Base-by-base conservation (phyloP, 2,113 vertebrate genomes). In the Actenoides hombroni region DNA sequence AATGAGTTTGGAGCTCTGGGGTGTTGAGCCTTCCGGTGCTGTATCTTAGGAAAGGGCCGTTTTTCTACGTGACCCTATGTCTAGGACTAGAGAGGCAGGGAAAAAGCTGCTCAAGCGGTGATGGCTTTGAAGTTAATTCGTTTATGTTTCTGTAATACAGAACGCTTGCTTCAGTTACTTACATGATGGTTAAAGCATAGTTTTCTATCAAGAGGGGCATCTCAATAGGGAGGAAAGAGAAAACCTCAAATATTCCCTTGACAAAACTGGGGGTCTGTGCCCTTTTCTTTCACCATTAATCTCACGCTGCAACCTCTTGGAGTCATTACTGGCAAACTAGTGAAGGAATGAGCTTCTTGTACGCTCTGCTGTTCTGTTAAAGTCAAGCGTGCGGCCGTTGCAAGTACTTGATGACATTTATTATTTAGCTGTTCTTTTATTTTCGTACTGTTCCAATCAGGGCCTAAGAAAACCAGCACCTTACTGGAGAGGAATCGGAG, bases 391-490 rank as follows among this genome's bases (percentile, higher is more conserved):
- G 17, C 13, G 4, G 26, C 57, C 35, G 73, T 49, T 69, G 48
- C 13, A 59, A 54, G 29, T 79, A n/a, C 31, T 82, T 39, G 40
- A 9, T 44, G 51, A 20, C 15, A 13, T 40, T 21, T 7, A 6
- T 5, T 25, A 40, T 33, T 82, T 35, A 46, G 5, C 60, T 63
- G 51, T 18, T 28, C 17, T 80, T 37, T 54, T 75, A 23, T 8
- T 19, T 82, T 68, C 2, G 0, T 46, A 3, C 6, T 42, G 14
- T 83, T 71, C 9, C 2, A 19, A 17, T 51, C 0, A 1, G 71
- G 44, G 39, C 39, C 23, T 65, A 39, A 76, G 63, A 54, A 74
- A 57, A 51, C 20, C 14, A 20, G 33, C 19, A 33, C 39, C 26
- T 35, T 42, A 15, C 6, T 6, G 33, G 28, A 39, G 39, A 83